A percentile compares a stretch with the other conserved stretches of the same genome.
phyloP scores from a whole-genome alignment of 2,113 vertebrate genomes.

The Dicerorhinus sumatrensis region DNA sequence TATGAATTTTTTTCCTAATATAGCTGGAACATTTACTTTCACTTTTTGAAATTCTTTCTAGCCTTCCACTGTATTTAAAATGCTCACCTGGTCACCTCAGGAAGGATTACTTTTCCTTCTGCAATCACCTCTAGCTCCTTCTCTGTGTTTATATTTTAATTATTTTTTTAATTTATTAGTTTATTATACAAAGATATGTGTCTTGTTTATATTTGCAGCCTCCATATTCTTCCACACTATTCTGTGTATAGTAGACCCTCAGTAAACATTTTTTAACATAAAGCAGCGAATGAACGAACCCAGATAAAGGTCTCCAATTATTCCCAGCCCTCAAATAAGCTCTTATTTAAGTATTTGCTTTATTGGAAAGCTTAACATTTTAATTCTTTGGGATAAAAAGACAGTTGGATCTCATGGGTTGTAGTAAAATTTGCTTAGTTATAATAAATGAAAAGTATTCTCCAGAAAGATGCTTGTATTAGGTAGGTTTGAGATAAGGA shows the following conservation, averaged over 20 bases:
- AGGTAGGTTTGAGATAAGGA: neutral
- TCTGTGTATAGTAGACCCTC: neutral
- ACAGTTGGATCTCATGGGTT: neutral
- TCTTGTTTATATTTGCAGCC: neutral
- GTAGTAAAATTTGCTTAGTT: neutral
- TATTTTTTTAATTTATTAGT: neutral
- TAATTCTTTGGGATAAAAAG: neutral
- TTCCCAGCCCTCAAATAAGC: neutral
- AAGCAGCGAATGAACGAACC: neutral
- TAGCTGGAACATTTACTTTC: neutral
- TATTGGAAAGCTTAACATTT: conserved; percentile 20
- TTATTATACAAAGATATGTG: neutral
- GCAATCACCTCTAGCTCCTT: neutral
- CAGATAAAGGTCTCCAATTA: neutral
- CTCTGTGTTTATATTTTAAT: neutral
- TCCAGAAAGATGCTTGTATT: neutral
- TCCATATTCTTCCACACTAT: neutral
- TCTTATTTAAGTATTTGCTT: conserved; percentile 22
- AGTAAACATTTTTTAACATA: neutral
- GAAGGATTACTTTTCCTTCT: neutral
- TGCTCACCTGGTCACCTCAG: neutral
- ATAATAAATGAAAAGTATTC: neutral
- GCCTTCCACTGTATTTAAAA: neutral
- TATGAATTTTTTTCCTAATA: neutral
- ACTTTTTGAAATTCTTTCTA: neutral